Evolutionary conservation across 2,113 vertebrate species (phyloP).

Genomic region (Prionailurus bengalensis): DNA sequence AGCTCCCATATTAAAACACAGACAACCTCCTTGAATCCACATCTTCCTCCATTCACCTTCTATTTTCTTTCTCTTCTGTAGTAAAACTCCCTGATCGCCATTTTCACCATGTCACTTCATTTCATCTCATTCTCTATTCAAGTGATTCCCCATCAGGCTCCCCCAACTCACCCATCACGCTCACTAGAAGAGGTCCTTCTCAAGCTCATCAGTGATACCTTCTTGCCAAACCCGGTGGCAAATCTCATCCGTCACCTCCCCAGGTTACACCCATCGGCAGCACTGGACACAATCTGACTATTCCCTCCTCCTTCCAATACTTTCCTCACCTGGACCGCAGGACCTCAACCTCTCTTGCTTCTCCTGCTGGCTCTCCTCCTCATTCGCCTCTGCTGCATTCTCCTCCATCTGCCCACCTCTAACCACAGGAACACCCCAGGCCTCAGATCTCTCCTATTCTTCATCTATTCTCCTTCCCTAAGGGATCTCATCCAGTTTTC

Average conservation of each 20-base stretch:
- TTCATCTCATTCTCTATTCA: neutral
- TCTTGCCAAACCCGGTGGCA: neutral
- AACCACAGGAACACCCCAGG: neutral
- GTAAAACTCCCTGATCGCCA: neutral
- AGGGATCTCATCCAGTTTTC: neutral
- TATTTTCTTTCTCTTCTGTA: neutral
- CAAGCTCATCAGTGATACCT: neutral
- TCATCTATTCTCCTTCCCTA: neutral
- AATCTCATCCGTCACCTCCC: neutral
- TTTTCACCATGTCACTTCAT: neutral
- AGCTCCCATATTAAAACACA: neutral
- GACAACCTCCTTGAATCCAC: neutral
- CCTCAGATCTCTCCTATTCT: neutral
- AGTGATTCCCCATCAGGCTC: neutral
- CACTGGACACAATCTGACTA: neutral
- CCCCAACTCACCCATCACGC: accelerated
- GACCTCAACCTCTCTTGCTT: neutral
- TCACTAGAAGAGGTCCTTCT: neutral
- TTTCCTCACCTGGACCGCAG: neutral
- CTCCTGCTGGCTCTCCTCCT: neutral
- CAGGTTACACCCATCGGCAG: neutral
- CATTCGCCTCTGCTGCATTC: neutral
- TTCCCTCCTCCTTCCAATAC: neutral
- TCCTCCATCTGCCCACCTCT: neutral
- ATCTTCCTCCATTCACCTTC: neutral